Percentiles rank a stretch among this genome's conserved stretches.
These are phyloP conservation scores for Cecropterus lyciades DNA, from an alignment of 1,140 invertebrate genomes.

Conservation along the genomic window DNA sequence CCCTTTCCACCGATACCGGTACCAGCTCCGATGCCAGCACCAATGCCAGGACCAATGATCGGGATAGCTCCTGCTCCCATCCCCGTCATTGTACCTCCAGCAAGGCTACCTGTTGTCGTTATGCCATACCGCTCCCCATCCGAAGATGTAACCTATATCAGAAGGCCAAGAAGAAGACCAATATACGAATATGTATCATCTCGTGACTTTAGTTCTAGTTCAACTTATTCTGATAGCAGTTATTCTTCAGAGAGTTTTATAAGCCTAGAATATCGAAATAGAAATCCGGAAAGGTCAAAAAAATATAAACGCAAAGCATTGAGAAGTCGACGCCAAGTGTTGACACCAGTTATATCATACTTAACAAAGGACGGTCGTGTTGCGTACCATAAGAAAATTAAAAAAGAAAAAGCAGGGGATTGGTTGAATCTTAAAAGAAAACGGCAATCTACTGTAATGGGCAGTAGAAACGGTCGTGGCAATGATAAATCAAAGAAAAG, in stretches of 20 bases:
- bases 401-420: slow-evolving; percentile 58
- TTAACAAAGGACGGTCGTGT: slow-evolving; percentile 66
- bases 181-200: slow-evolving; percentile 42
- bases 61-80: slow-evolving; percentile 43
- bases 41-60: slow-evolving; percentile 34
- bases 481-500: slow-evolving; percentile 33
- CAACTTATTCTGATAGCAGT: slow-evolving; percentile 32
- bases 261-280: slow-evolving; percentile 31
- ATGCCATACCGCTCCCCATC: slow-evolving; percentile 59
- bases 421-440: slow-evolving; percentile 51
- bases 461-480: slow-evolving; percentile 20
- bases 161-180: slow-evolving; percentile 39
- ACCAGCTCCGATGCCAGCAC: slow-evolving; percentile 29
- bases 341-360: slow-evolving; percentile 51
- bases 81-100: slow-evolving; percentile 39
- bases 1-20: slow-evolving; percentile 26
- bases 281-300: background rate
- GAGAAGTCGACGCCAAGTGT: slow-evolving; percentile 32
- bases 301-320: slow-evolving; percentile 1
- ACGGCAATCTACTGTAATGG: slow-evolving; percentile 9
- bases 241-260: slow-evolving; percentile 40
- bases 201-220: slow-evolving; percentile 27
- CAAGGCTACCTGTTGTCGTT: slow-evolving; percentile 55
- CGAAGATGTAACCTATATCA: slow-evolving; percentile 42
- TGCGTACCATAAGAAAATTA: slow-evolving; percentile 69